Percentiles rank a stretch among this genome's conserved stretches.
Evolutionary conservation across 1,140 invertebrate species (phyloP).

Genomic region (Anoplolepis gracilipes): DNA sequence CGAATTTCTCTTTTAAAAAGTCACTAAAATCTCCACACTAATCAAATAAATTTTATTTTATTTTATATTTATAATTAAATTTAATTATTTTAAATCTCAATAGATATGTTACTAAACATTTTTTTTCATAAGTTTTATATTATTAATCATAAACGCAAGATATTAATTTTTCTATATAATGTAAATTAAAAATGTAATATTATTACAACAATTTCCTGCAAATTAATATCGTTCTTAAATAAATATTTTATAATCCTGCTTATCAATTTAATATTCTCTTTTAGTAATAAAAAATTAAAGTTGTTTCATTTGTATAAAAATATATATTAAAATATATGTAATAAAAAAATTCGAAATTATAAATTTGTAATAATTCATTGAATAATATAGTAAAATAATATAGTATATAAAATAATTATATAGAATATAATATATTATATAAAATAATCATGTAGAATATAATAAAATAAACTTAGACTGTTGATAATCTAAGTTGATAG

Average conservation of each 20-base stretch:
- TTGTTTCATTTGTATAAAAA: not conserved
- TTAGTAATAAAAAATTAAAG: not conserved
- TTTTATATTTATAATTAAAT: not conserved
- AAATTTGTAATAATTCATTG: not conserved
- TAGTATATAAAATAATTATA: too few species aligned
- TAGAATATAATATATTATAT: too few species aligned
- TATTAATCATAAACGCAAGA: not conserved
- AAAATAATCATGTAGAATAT: too few species aligned
- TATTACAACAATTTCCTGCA: not conserved
- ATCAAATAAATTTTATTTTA: not conserved
- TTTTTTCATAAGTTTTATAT: not conserved
- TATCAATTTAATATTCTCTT: not conserved
- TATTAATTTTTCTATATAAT: not conserved
- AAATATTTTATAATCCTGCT: not conserved
- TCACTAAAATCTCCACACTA: not conserved
- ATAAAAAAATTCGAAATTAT: not conserved
- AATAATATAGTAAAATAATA: too few species aligned
- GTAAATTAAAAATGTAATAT: not conserved
- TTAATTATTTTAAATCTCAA: slow-evolving; percentile 4
- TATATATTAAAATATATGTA: slow-evolving; percentile 6
- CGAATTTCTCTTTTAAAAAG: not conserved
- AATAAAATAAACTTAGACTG: not conserved
- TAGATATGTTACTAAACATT: slow-evolving; percentile 9
- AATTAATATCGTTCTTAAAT: not conserved
- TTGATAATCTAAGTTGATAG: too few species aligned